Base-by-base conservation (phyloP, 2,113 vertebrate species). In the Zosterops pallidus region DNA sequence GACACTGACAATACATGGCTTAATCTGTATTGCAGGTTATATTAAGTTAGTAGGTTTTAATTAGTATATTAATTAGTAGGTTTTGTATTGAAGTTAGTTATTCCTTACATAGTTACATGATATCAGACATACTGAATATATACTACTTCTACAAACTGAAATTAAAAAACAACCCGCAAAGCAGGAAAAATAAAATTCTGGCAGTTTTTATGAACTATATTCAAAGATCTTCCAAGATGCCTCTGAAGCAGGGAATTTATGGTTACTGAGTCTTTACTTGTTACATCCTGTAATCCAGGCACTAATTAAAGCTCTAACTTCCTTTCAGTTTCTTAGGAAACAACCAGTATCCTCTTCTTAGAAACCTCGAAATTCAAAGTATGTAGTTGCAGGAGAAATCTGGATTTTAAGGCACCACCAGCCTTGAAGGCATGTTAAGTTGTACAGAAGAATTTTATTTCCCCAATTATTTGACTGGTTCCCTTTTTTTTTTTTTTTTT, bases 221-320 rank as follows among this genome's bases (percentile, higher is more conserved):
- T 59, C n/a, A 72, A 60, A 69, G 23, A 42, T 86, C 46, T 71
- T 92, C 44, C 83, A 91, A 94, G 53, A 86, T 69, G 37, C 33
- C 74, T 85, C 63, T 44, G 57, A 75, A 89, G 53, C 26, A 81
- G 44, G n/a, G 31, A 71, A 92, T 94, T 94, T 88, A 63, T 74
- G 80, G 78, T 89, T 90, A 85, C 67, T 65, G 76, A 63, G 74
- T 85, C 37, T 83, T 90, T 47, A 65, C 67, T 74, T 87, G 25
- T 87, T 88, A 75, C 44, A 88, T 91, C 84, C 75, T 88, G 41
- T 83, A 87, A 90, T 78, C 52, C 68, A 83, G 86, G 75, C 25
- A 64, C 9, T 92, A 63, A 79, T 88, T 94, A 93, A 95, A 96
- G 42, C 56, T 85, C 76, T 33, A 93, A 84, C 31, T 94, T 92